Percentiles rank a stretch among this genome's conserved stretches.
Evolutionary conservation across 2,888 invertebrate genomes (phyloP).

Genomic region (Caenorhabditis doughertyi): DNA sequence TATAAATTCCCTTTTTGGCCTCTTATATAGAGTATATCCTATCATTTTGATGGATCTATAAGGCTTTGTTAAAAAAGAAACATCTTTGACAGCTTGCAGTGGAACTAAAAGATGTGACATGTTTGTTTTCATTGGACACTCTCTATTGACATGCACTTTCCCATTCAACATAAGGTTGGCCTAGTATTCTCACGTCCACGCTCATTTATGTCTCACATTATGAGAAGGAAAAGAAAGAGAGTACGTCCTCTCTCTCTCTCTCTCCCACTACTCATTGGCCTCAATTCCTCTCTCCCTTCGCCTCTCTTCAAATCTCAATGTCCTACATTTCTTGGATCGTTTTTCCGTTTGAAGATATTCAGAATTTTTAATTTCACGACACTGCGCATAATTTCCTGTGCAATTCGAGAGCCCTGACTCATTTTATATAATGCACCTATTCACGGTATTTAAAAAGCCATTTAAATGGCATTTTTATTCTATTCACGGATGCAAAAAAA

Average conservation of each 20-base stretch:
- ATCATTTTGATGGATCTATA: not conserved
- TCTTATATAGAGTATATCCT: no score
- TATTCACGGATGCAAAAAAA: no score
- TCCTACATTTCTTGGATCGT: constrained; percentile 41
- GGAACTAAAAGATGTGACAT: constrained; percentile 26
- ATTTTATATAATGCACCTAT: no score
- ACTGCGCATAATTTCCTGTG: constrained; percentile 5
- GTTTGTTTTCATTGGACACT: constrained; percentile 18
- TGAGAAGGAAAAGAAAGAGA: constrained; percentile 20
- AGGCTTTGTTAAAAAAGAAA: not conserved
- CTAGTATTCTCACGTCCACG: constrained; percentile 48
- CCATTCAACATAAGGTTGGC: not conserved
- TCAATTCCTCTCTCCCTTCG: constrained; percentile 39
- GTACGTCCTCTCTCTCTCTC: constrained; percentile 19
- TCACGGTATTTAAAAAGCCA: no score
- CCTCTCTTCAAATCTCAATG: constrained; percentile 34
- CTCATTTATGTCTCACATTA: constrained; percentile 27
- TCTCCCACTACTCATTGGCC: constrained; percentile 42
- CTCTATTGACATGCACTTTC: constrained; percentile 20
- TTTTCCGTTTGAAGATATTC: constrained; percentile 23
- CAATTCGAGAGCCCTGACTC: not conserved
- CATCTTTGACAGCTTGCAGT: constrained; percentile 2
- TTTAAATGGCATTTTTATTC: no score
- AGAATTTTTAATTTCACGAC: constrained; percentile 20
- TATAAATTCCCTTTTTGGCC: not conserved